phyloP scores from a whole-genome alignment of 1,140 invertebrate species.

The Bombus turneri region DNA sequence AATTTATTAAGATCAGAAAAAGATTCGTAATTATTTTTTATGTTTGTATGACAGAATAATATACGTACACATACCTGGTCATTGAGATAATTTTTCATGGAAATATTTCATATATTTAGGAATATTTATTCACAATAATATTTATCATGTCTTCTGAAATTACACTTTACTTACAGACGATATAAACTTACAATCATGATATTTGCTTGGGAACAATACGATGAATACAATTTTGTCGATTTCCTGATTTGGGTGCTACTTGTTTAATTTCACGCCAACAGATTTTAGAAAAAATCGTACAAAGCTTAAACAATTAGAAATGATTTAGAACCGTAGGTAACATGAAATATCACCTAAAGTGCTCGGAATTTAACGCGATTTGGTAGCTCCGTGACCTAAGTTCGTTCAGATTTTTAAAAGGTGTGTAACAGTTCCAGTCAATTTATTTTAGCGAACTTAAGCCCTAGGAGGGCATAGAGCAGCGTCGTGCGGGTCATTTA shows the following conservation, averaged over 20 bases:
- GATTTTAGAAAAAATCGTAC: neutral
- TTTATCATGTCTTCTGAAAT: neutral
- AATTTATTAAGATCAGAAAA: neutral
- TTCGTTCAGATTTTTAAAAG: conserved; percentile 49
- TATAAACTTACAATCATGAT: neutral
- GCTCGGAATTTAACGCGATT: conserved; percentile 11
- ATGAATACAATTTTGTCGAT: neutral
- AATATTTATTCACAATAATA: neutral
- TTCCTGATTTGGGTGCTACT: neutral
- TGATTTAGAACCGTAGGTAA: neutral
- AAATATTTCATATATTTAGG: neutral
- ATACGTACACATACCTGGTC: neutral
- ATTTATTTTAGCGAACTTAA: conserved; percentile 56
- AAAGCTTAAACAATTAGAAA: neutral
- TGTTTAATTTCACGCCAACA: neutral
- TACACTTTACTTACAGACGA: neutral
- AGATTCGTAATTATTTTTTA: no score
- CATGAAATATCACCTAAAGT: conserved; percentile 31
- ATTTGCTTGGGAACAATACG: no score
- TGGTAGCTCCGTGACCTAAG: neutral
- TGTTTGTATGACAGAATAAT: no score
- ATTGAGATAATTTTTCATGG: neutral
- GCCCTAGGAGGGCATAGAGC: neutral
- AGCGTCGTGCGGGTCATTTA: conserved; percentile 46
- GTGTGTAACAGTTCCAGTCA: conserved; percentile 53